Conservation (phyloP, 2,888 invertebrate genomes). For the Elegia similella region DNA sequence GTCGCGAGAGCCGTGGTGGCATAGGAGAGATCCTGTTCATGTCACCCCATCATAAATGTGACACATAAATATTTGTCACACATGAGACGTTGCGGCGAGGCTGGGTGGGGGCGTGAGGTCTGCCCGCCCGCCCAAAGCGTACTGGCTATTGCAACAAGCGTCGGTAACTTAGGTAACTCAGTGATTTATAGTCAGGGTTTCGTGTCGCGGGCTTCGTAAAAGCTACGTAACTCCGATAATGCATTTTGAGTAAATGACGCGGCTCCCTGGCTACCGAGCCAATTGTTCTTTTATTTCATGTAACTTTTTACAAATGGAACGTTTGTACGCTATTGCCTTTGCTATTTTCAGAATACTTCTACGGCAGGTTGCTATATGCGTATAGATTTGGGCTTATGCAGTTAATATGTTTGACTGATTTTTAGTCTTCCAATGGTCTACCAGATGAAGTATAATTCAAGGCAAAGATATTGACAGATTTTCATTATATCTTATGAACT, state of each 20-base stretch:
- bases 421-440: too few species aligned
- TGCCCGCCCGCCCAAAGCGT: constrained; percentile 68
- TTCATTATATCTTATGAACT: too few species aligned
- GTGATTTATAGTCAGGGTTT: constrained; percentile 64
- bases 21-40: constrained; percentile 38
- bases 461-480: too few species aligned
- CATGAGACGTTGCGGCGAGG: constrained; percentile 27
- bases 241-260: constrained; percentile 49
- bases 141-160: constrained; percentile 29
- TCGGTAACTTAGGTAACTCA: constrained; percentile 47
- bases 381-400: too few species aligned
- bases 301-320: neutral
- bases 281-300: constrained; percentile 3
- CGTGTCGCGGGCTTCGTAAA: constrained; percentile 58
- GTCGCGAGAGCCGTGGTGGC: constrained; percentile 1
- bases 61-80: constrained; percentile 32
- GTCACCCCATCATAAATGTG: constrained; percentile 44
- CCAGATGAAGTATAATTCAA: too few species aligned
- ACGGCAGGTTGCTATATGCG: too few species aligned
- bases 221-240: constrained; percentile 53
- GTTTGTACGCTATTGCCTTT: too few species aligned
- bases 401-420: too few species aligned
- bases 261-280: constrained; percentile 31
- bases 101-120: constrained; percentile 27
- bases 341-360: too few species aligned